These are phyloP conservation scores for Thera britannica DNA, from an alignment of 2,888 invertebrate genomes.

Conservation along the genomic window DNA sequence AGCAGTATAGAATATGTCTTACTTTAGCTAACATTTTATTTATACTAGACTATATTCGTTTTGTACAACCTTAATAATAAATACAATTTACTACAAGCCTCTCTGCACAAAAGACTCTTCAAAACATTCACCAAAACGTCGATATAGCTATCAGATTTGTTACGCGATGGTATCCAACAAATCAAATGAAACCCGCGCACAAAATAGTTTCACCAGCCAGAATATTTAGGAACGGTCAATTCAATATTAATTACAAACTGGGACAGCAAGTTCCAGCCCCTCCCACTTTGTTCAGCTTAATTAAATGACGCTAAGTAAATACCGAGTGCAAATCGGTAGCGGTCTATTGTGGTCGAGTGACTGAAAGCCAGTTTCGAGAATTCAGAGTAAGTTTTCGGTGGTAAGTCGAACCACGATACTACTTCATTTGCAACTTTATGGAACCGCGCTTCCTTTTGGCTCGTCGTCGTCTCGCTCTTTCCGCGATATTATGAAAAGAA, in stretches of 20 bases:
- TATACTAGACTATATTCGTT: too few species aligned
- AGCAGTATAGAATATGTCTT: too few species aligned
- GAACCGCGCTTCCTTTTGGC: slow-evolving; percentile 64
- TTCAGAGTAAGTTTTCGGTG: slow-evolving; percentile 58
- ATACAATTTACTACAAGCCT: not conserved
- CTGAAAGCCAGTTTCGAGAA: slow-evolving; percentile 46
- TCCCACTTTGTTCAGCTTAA: slow-evolving; percentile 69
- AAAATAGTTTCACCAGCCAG: slow-evolving; percentile 16
- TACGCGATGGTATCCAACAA: slow-evolving; percentile 6
- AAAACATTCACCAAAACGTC: not conserved
- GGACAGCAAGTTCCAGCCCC: slow-evolving; percentile 45
- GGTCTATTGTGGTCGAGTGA: slow-evolving; percentile 54
- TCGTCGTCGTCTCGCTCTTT: slow-evolving; percentile 52
- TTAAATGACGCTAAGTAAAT: slow-evolving; percentile 76
- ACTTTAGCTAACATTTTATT: too few species aligned
- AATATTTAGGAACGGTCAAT: slow-evolving; percentile 58
- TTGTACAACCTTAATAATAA: too few species aligned
- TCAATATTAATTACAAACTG: slow-evolving; percentile 71
- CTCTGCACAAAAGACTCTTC: not conserved
- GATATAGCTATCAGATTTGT: not conserved
- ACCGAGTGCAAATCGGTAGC: slow-evolving; percentile 63
- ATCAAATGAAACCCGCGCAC: slow-evolving; percentile 10
- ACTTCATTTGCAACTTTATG: slow-evolving; percentile 82
- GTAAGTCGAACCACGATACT: slow-evolving; percentile 71
- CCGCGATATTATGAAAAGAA: slow-evolving; percentile 68